phyloP scores from a whole-genome alignment of 2,113 vertebrate genomes.

The Actenoides lindsayi region DNA sequence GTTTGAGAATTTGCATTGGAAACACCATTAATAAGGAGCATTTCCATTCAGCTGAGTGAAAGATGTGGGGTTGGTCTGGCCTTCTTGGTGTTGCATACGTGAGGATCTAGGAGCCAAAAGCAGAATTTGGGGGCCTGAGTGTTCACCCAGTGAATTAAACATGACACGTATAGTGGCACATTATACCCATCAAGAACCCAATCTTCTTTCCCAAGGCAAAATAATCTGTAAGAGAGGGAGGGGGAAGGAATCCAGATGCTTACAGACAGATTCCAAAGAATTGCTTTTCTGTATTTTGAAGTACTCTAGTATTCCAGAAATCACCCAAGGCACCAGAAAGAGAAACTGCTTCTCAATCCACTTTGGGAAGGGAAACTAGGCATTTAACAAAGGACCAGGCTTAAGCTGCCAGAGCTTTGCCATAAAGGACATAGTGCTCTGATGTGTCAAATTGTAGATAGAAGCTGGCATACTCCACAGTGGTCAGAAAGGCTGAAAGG shows the following conservation, averaged over 20 bases:
- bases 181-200: not conserved
- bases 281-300: not conserved
- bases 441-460: not conserved
- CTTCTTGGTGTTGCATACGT: not conserved
- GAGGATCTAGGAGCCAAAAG: not conserved
- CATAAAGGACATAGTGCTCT: not conserved
- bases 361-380: not conserved
- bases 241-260: not conserved
- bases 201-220: not conserved
- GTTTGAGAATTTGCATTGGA: not conserved
- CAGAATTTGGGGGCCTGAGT: not conserved
- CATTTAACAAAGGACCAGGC: not conserved
- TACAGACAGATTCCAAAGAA: not conserved
- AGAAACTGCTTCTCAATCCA: not conserved
- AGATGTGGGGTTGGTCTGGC: not conserved
- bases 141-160: not conserved
- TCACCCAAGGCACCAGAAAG: not conserved
- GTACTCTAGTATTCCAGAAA: not conserved
- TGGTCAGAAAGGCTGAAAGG: not conserved
- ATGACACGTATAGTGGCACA: no score
- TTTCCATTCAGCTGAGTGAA: not conserved
- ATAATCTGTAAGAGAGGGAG: not conserved
- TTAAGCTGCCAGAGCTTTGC: not conserved
- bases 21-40: not conserved
- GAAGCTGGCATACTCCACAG: not conserved